A percentile compares a stretch with the other conserved stretches of the same genome.
These are phyloP conservation scores for Yasuhikotakia modesta DNA, from an alignment of 2,797 vertebrate species.

Conservation along the genomic window DNA sequence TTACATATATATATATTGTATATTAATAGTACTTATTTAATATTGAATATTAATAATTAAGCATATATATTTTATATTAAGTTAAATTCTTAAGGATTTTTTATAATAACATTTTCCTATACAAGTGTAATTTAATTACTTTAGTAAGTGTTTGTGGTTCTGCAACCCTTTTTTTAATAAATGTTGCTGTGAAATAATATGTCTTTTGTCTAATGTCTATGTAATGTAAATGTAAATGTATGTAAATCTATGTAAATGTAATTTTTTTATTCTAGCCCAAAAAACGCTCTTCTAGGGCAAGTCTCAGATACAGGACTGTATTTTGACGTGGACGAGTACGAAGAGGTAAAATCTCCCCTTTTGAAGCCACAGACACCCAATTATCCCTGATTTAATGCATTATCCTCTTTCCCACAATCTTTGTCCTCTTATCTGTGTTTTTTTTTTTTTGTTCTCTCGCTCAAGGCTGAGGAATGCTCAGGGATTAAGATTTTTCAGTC, in stretches of 20 bases:
- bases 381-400: constrained; percentile 8
- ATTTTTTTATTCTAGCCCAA: constrained; percentile 75
- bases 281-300: constrained; percentile 85
- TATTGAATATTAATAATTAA: too few species aligned
- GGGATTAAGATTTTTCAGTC: constrained; percentile 97
- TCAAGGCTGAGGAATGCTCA: constrained; percentile 85
- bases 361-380: constrained; percentile 1
- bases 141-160: too few species aligned
- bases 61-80: too few species aligned
- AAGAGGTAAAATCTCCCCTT: constrained; percentile 81
- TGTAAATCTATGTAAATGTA: too few species aligned
- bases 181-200: too few species aligned
- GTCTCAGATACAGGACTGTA: constrained; percentile 88
- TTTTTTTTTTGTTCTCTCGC: constrained; percentile 53
- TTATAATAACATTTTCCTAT: too few species aligned
- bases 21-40: too few species aligned
- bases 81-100: too few species aligned
- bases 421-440: constrained; percentile 10
- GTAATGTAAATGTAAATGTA: too few species aligned
- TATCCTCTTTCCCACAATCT: not conserved
- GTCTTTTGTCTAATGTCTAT: not conserved
- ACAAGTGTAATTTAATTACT: too few species aligned
- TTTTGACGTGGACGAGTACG: constrained; percentile 85
- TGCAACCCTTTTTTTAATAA: too few species aligned
- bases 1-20: too few species aligned